phyloP scores from a whole-genome alignment of 2,888 invertebrate genomes.

The Thereva nobilitata region DNA sequence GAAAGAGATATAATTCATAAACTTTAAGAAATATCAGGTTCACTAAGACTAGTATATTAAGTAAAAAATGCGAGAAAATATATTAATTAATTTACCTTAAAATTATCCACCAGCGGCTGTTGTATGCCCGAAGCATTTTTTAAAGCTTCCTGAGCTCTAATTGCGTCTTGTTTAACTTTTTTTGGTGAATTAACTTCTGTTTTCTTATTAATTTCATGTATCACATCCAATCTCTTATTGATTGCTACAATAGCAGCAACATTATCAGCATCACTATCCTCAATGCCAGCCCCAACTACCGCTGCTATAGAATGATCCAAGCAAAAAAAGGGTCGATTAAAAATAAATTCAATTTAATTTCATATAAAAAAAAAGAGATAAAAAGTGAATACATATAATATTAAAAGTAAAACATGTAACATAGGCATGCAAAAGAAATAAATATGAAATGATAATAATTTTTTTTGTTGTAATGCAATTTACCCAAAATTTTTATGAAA shows the following conservation, averaged over 20 bases:
- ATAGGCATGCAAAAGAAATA: no score
- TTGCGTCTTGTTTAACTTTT: slow-evolving; percentile 19
- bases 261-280: slow-evolving; percentile 45
- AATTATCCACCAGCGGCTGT: neutral
- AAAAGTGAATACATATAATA: no score
- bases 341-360: neutral
- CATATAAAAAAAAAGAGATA: neutral
- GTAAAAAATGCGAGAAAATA: neutral
- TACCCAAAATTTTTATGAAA: no score
- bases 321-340: slow-evolving; percentile 1
- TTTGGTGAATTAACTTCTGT: slow-evolving; percentile 20
- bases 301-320: slow-evolving; percentile 53
- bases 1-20: no score
- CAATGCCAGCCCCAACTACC: slow-evolving; percentile 63
- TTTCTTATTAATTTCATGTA: slow-evolving; percentile 5
- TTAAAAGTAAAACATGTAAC: no score
- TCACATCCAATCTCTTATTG: slow-evolving; percentile 1
- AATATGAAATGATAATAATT: no score
- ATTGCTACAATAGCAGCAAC: neutral
- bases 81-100: slow-evolving; percentile 8
- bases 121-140: neutral
- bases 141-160: slow-evolving; percentile 15
- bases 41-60: no score
- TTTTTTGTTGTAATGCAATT: no score
- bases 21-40: no score